phyloP scores from a whole-genome alignment of 2,888 invertebrate species.

The Diogma glabrata region DNA sequence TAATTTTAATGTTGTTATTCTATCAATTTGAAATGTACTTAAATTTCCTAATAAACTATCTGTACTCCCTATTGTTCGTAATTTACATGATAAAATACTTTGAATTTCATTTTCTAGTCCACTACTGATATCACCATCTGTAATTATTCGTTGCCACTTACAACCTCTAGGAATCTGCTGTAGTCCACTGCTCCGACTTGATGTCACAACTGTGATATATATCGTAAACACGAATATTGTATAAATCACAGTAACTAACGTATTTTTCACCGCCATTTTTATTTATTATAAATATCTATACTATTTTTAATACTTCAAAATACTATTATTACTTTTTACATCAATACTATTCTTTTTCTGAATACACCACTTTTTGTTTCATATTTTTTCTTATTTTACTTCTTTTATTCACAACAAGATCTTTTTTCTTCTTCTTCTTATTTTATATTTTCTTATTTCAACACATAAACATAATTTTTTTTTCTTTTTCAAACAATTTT shows the following conservation, averaged over 20 bases:
- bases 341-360: no score
- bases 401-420: no score
- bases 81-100: slow-evolving; percentile 52
- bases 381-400: no score
- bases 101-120: slow-evolving; percentile 37
- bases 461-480: no score
- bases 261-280: slow-evolving; percentile 2
- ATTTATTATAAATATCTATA: no score
- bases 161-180: slow-evolving; percentile 54
- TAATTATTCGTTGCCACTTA: slow-evolving; percentile 51
- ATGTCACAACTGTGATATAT: background rate
- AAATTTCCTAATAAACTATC: slow-evolving; percentile 57
- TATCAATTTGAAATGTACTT: slow-evolving; percentile 54
- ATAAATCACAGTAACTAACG: background rate
- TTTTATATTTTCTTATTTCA: no score
- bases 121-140: slow-evolving; percentile 14
- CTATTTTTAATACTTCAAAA: no score
- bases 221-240: slow-evolving; percentile 4
- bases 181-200: background rate
- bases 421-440: no score
- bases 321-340: no score
- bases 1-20: slow-evolving; percentile 52
- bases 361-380: no score
- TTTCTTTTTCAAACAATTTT: no score
- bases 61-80: slow-evolving; percentile 59